Base-by-base conservation (phyloP, 2,888 invertebrate species). In the Troides helena region DNA sequence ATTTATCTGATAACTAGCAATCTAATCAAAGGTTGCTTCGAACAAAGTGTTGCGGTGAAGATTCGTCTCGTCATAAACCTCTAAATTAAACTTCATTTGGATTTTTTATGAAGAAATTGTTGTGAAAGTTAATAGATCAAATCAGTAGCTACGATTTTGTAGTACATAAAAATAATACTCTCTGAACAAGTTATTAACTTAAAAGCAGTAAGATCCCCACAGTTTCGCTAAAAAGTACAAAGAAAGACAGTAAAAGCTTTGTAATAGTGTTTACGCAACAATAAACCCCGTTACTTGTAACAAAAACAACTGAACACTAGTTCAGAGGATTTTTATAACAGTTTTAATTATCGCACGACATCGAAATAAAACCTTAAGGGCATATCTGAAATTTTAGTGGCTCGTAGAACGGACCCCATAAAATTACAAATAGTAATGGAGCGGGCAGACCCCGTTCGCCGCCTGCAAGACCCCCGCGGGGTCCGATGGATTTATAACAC, bases 391-490 rank as follows among this genome's bases (percentile, higher is more conserved):
- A 46, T n/a, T 63, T 68, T 59, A 66, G 53, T 23, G 66, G 21
- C 62, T 30, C 62, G 21, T 67, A 36, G 65, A 59, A 58, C 25
- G 68, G n/a, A n/a, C 56, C 46, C 36, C 23, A 63, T 67, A 63
- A 67, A 70, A 70, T 59, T 59, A 43, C 53, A 63, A 67, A 67
- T 66, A 50, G 58, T 70, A 66, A 69, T 64, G 60, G 64, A 63
- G 18, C 53, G 39, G 50, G 59, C 46, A 46, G 36, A 53, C 60
- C 64, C 60, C 67, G 63, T 67, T 60, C 17, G 65, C 53, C 58
- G 17, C 46, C 67, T 60, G 43, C 25, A 17, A 43, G 64, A 64
- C 63, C 67, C 70, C 67, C 67, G 64, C 67, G 59, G 67, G 60
- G 67, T 36, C 53, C 10, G 62, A 67, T 30, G 59, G 70, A 70